Evolutionary conservation across 2,888 invertebrate species (phyloP).

Genomic region (Apamea epomidion): DNA sequence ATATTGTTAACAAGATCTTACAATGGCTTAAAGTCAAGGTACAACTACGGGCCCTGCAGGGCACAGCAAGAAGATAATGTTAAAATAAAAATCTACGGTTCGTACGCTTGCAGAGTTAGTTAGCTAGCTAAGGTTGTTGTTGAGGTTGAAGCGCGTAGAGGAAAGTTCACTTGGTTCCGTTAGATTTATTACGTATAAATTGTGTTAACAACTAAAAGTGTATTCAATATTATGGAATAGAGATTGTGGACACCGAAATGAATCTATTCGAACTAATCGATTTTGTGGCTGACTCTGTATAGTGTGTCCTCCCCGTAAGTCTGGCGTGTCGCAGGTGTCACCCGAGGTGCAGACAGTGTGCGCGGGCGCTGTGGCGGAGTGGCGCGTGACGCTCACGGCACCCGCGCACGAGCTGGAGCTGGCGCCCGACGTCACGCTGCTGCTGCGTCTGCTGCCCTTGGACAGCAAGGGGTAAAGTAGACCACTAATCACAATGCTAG

Average conservation of each 20-base stretch:
- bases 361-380: constrained; percentile 66
- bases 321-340: constrained; percentile 64
- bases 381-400: constrained; percentile 64
- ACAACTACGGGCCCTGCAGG: neutral
- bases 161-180: neutral
- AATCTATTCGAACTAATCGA: no score
- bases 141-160: neutral
- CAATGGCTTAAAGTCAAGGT: neutral
- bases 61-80: neutral
- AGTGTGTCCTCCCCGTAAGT: no score
- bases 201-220: neutral
- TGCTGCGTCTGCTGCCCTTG: constrained; percentile 67
- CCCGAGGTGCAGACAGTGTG: constrained; percentile 64
- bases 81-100: neutral
- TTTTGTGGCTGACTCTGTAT: neutral
- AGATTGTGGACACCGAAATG: neutral
- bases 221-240: neutral
- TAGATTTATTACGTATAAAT: neutral
- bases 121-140: neutral
- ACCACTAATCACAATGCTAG: neutral
- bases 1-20: neutral
- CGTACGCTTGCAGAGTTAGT: neutral
- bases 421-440: constrained; percentile 62
- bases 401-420: constrained; percentile 34
- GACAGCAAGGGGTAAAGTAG: constrained; percentile 64